A percentile compares a stretch with the other conserved stretches of the same genome.
These are phyloP conservation scores for Aspidiotus destructor DNA, from an alignment of 2,888 invertebrate genomes.

Conservation along the genomic window DNA sequence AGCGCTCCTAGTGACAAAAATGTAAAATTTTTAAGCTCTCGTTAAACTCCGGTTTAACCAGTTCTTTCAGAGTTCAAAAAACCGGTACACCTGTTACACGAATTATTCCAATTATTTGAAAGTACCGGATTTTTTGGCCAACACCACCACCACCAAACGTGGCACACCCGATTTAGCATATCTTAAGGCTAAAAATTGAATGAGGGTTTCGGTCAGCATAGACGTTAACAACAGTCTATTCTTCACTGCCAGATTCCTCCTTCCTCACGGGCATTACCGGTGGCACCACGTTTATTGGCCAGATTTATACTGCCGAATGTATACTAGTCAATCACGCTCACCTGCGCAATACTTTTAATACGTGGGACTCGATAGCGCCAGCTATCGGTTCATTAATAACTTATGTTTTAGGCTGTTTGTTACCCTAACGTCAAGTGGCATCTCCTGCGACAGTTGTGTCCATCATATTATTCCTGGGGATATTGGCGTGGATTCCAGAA, in stretches of 20 bases:
- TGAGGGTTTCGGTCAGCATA: slow-evolving; percentile 5
- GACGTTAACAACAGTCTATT: neutral
- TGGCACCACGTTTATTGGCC: slow-evolving; percentile 49
- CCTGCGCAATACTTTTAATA: slow-evolving; percentile 12
- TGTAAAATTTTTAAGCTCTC: too few species aligned
- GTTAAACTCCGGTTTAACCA: too few species aligned
- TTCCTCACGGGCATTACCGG: slow-evolving; percentile 41
- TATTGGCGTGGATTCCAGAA: slow-evolving; percentile 46
- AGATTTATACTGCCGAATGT: slow-evolving; percentile 46
- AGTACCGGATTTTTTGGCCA: too few species aligned
- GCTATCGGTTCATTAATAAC: slow-evolving; percentile 38
- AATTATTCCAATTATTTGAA: too few species aligned
- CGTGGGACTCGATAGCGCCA: slow-evolving; percentile 4
- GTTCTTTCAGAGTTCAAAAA: too few species aligned
- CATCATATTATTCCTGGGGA: slow-evolving; percentile 42
- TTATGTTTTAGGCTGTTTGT: slow-evolving; percentile 46
- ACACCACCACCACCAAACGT: too few species aligned
- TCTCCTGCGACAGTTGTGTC: slow-evolving; percentile 41
- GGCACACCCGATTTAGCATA: too few species aligned
- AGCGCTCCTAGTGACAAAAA: too few species aligned
- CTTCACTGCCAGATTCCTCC: slow-evolving; percentile 41
- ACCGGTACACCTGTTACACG: too few species aligned
- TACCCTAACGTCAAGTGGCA: slow-evolving; percentile 42
- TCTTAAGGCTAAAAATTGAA: too few species aligned
- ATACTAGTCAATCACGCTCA: slow-evolving; percentile 25